These are phyloP conservation scores for Anseranas semipalmata DNA, from an alignment of 2,113 vertebrate species.

Conservation along the genomic window DNA sequence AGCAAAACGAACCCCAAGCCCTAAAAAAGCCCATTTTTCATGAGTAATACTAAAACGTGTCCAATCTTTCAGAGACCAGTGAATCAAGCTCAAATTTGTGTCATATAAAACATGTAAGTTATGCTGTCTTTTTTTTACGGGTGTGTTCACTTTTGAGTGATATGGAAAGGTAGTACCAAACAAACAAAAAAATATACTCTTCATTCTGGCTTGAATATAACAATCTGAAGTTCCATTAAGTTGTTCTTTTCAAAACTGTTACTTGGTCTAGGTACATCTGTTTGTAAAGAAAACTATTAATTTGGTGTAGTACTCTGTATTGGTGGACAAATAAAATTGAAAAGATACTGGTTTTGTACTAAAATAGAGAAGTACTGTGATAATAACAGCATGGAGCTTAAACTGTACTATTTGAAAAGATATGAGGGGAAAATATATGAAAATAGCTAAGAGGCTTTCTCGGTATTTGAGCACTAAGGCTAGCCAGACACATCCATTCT, in stretches of 20 bases:
- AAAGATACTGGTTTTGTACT: neutral
- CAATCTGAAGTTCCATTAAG: neutral
- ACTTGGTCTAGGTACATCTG: neutral
- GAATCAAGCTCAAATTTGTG: neutral
- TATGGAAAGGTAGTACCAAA: neutral
- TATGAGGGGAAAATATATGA: neutral
- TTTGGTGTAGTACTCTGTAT: neutral
- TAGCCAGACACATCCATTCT: neutral
- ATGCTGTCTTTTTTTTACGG: neutral
- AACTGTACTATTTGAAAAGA: neutral
- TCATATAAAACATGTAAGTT: neutral
- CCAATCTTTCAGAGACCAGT: neutral
- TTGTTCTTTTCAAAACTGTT: neutral
- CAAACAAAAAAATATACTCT: neutral
- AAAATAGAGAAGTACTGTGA: neutral
- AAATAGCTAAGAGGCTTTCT: neutral
- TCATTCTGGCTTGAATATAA: neutral
- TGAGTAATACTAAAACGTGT: neutral
- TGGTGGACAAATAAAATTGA: neutral
- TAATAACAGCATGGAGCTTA: neutral
- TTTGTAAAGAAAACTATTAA: neutral
- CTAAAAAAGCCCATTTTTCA: neutral
- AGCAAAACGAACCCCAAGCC: neutral
- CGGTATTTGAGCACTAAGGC: neutral
- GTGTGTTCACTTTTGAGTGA: neutral